Base-by-base conservation (phyloP, 2,113 vertebrate species). In the Megalops atlanticus region DNA sequence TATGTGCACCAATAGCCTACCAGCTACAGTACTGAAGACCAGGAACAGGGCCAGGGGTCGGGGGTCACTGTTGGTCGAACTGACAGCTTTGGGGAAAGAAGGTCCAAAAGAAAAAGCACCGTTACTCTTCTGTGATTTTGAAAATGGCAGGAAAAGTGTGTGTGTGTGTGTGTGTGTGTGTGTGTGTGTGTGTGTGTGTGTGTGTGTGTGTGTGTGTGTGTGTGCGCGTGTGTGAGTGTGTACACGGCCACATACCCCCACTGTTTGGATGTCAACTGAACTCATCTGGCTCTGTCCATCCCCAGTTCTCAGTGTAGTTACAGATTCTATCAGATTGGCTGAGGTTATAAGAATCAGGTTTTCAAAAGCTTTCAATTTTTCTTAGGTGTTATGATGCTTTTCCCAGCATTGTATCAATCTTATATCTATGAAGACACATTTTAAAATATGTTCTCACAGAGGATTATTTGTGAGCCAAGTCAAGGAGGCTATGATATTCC, bases 81-180 rank as follows among this genome's bases (percentile, higher is more conserved):
- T 93, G 84, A 89, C 86, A 49, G 89, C 94, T 95, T 90, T 16
- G 78, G 68, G 81, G 64, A 85, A 15, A 86, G 78, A 81, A 72
- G 36, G 45, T 21, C 49, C 14, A 64, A 52, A 58, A 81, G 76
- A 68, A 77, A 3, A 78, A 70, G 16, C 75, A n/a, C 79, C 11
- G 82, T 52, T 70, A 40, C 64, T 36, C 41, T 11, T 16, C 33
- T 41, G 33, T 14, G 58, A 39, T 54, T 18, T 71, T 5, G 24
- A 36, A 7, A 45, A 58, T 82, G 77, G 52, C 15, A 74, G n/a
- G 71, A 12, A 24, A 76, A 45, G 0, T n/a, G 36, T 76, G 18
- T 76, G 2, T 40, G n/a, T n/a, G n/a, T n/a, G n/a, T n/a, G n/a
- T n/a, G n/a, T n/a, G n/a, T n/a, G n/a, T n/a, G n/a, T n/a, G n/a